phyloP scores from a whole-genome alignment of 2,888 invertebrate species.

The Microplitis deprimator region DNA sequence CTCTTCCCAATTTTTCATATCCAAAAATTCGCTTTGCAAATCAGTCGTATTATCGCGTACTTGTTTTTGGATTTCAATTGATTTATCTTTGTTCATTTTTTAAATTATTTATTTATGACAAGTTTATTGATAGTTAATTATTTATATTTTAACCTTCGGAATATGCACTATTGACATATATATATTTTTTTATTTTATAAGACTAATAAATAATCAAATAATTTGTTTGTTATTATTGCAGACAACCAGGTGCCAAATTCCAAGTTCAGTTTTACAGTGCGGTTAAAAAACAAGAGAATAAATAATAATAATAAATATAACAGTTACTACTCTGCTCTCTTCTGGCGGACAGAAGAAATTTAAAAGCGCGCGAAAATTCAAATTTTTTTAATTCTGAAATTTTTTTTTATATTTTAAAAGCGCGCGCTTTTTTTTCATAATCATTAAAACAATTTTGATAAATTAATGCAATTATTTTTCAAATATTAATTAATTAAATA shows the following conservation, averaged over 20 bases:
- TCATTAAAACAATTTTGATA: too few relatives aligned
- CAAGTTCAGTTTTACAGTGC: neutral
- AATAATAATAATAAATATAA: neutral
- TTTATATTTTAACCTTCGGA: neutral
- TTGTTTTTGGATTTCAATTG: constrained; percentile 80
- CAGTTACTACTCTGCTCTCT: neutral
- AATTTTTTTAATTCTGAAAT: neutral
- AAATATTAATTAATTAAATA: too few relatives aligned
- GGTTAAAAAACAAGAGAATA: neutral
- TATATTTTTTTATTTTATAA: neutral
- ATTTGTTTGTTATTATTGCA: neutral
- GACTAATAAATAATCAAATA: neutral
- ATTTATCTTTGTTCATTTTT: constrained; percentile 74
- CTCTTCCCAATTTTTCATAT: constrained; percentile 81
- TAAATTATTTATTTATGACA: neutral
- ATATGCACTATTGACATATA: neutral
- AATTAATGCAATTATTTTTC: too few relatives aligned
- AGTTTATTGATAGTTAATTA: neutral
- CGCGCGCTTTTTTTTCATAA: too few relatives aligned
- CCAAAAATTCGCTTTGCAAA: constrained; percentile 79
- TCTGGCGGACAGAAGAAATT: neutral
- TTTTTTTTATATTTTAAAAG: too few relatives aligned
- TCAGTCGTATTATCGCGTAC: constrained; percentile 81
- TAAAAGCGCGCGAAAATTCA: neutral
- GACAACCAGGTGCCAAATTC: constrained; percentile 6